Evolutionary conservation across 2,888 invertebrate genomes (phyloP), one percentile per base, ranked within the genome.

Genomic region (Glaucopsyche alexis): DNA sequence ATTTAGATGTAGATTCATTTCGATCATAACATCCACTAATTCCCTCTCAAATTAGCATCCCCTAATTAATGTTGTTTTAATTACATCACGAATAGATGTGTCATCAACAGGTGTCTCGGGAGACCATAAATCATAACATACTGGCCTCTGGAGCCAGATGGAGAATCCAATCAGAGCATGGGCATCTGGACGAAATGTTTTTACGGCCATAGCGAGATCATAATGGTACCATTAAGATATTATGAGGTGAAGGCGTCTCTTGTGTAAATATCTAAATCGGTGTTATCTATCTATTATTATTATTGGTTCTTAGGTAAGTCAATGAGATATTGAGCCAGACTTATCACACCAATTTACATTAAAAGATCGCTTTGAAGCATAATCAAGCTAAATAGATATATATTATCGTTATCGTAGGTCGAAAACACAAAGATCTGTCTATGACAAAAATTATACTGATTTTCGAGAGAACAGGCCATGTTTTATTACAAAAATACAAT

Each of bases 51-150:
- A 60, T 60, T 60, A 60, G 55, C 19, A 16, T 60, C 13, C 13
- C 13, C 29, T 60, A 60, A 60, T 60, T 60, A 60, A 60, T 60
- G 29, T 60, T 60, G 38, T 60, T 60, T 60, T 60, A 60, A 60
- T 60, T 60, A 60, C 60, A 60, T 38, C 29, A 14, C 29, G 29
- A 19, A 55, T 55, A 55, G 29, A 60, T 60, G 2, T 60, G 60
- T 60, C 60, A 55, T 19, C 55, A 55, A 55, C 55, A 60, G 60
- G 60, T 60, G 60, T 60, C 60, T 29, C 1, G 6, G 7, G 60
- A 13, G 60, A 11, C 60, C 14, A 60, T 60, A 60, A 29, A 60
- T 60, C 60, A 60, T 60, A 60, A 38, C 60, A 38, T 60, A 60
- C 29, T 29, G 55, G 19, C 16, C 55, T 11, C 60, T 13, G 29